A percentile compares a stretch with the other conserved stretches of the same genome.
Evolutionary conservation across 2,888 invertebrate species (phyloP).

Genomic region (Timandra comae): DNA sequence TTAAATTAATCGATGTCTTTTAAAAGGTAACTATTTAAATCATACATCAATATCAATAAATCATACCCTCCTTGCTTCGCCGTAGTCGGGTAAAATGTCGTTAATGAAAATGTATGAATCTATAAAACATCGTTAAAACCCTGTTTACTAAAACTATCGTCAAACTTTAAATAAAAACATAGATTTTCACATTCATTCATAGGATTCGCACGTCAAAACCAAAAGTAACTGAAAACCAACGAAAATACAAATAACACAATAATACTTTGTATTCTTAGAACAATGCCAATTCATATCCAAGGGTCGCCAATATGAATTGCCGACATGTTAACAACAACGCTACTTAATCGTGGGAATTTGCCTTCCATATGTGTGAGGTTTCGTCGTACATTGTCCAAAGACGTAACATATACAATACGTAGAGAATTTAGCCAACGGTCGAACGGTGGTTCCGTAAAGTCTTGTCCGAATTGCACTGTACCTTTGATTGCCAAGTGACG

Average conservation of each 20-base stretch:
- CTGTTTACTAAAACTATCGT: no score
- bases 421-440: constrained; percentile 8
- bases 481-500: constrained; percentile 19
- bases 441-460: constrained; percentile 3
- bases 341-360: constrained; percentile 18
- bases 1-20: no score
- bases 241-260: no score
- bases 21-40: no score
- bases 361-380: constrained; percentile 2
- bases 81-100: no score
- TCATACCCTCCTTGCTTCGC: no score
- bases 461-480: not conserved
- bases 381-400: constrained; percentile 14
- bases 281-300: constrained; percentile 50
- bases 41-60: no score
- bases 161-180: no score
- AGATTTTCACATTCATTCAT: no score
- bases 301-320: constrained; percentile 47
- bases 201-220: constrained; percentile 27
- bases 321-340: constrained; percentile 23
- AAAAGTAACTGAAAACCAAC: constrained; percentile 29
- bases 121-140: no score
- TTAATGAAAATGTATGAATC: no score
- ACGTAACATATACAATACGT: constrained; percentile 8
- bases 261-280: constrained; percentile 26